phyloP scores from a whole-genome alignment of 1,140 invertebrate species.

The Anastrepha obliqua region DNA sequence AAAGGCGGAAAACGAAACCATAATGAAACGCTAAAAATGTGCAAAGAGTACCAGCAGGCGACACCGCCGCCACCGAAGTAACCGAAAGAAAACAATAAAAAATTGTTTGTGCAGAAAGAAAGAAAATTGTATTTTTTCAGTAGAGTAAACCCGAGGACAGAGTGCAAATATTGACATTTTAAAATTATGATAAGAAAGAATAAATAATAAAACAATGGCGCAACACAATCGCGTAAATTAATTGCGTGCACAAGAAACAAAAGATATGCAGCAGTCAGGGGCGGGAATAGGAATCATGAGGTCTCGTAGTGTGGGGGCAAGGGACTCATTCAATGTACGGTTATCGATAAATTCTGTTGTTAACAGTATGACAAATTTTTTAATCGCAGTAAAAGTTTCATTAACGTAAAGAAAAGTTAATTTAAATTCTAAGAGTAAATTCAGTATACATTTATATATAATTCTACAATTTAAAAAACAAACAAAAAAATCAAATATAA shows the following conservation, averaged over 20 bases:
- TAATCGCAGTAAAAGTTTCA: too few species aligned
- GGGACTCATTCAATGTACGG: too few species aligned
- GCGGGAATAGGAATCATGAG: neutral
- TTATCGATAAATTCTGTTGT: too few species aligned
- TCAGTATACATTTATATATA: too few species aligned
- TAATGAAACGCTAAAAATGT: constrained; percentile 36
- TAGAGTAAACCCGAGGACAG: constrained; percentile 65
- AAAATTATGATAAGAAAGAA: constrained; percentile 65
- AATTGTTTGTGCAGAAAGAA: constrained; percentile 39
- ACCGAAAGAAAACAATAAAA: constrained; percentile 33
- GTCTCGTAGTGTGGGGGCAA: neutral
- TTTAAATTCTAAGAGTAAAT: too few species aligned
- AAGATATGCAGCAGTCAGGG: neutral
- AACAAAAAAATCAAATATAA: too few species aligned
- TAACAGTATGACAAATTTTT: too few species aligned
- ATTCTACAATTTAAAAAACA: too few species aligned
- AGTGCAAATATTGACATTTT: constrained; percentile 73
- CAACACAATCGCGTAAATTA: constrained; percentile 63
- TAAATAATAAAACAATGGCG: constrained; percentile 20
- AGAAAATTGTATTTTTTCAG: constrained; percentile 63
- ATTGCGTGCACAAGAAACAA: constrained; percentile 59
- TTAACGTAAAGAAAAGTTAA: too few species aligned
- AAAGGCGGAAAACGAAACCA: constrained; percentile 20
- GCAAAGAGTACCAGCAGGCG: neutral
- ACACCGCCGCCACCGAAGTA: neutral